Percentiles rank a stretch among this genome's conserved stretches.
These are phyloP conservation scores for Tetragnatha versicolor DNA, from an alignment of 1,140 invertebrate species.

Conservation along the genomic window DNA sequence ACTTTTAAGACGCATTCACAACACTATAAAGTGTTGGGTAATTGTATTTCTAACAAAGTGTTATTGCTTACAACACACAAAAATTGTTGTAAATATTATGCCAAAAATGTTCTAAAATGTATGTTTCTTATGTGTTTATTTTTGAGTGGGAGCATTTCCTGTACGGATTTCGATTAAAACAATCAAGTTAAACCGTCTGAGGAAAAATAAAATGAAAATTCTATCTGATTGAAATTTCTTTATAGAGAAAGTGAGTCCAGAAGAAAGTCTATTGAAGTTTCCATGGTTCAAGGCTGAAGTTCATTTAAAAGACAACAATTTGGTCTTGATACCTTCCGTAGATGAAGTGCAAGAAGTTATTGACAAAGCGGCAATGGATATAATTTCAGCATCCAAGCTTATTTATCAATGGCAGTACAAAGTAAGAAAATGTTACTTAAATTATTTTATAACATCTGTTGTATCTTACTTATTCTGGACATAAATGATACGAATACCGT, in stretches of 20 bases:
- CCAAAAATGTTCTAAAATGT: background rate
- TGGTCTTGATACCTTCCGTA: constrained; percentile 71
- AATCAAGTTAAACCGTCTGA: too few relatives aligned
- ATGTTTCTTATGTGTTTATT: background rate
- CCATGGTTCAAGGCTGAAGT: constrained; percentile 36
- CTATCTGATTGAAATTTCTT: too few relatives aligned
- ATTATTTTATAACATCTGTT: too few relatives aligned
- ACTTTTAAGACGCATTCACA: too few relatives aligned
- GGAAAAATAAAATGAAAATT: too few relatives aligned
- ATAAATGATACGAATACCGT: too few relatives aligned
- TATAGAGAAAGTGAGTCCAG: constrained; percentile 11
- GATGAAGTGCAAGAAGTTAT: constrained; percentile 92
- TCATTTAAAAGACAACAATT: background rate
- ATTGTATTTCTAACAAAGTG: too few relatives aligned
- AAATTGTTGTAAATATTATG: too few relatives aligned
- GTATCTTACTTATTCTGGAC: too few relatives aligned
- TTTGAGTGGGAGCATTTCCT: background rate
- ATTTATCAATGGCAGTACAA: constrained; percentile 80
- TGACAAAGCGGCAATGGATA: constrained; percentile 80
- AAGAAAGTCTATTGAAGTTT: background rate
- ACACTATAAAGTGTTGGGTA: too few relatives aligned
- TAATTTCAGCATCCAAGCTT: constrained; percentile 86
- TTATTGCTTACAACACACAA: too few relatives aligned
- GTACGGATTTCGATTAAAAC: too few relatives aligned
- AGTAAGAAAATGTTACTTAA: background rate